Base-by-base conservation (phyloP, 2,113 vertebrate species). In the Chionis minor region DNA sequence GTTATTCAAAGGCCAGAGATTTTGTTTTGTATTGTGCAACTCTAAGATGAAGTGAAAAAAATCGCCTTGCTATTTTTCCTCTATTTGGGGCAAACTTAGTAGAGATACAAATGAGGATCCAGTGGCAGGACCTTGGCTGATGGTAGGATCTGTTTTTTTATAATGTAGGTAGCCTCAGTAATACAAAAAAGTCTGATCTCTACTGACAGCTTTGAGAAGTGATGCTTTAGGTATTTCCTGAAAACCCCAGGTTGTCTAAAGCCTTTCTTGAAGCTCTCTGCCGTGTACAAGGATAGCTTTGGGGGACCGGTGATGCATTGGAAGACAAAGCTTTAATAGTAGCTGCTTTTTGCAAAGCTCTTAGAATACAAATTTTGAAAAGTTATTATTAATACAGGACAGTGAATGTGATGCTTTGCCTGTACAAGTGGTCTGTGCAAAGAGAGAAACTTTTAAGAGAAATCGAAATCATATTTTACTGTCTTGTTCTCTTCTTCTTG, bases 291-390 rank as follows among this genome's bases (percentile, higher is more conserved):
- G 4, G 30, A 79, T 80, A 71, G 15, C 4, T 59, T 24, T 69
- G n/a, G 28, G 65, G 51, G 27, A 52, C 17, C 1, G 0, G 10
- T 56, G 51, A 55, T 74, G 40, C 3, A 0, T 5, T 74, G 44
- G 55, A 82, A 79, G 17, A 17, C 6, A 24, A 65, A 65, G 8
- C 4, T 83, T 70, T 38, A 26, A 7, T 54, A 65, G 24, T 4
- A 74, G 21, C 38, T 65, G 45, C 13, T 21, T 74, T 86, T 94
- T 59, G 17, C 12, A 73, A 59, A 71, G 38, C 21, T 65, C 7
- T 63, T 30, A 9, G 9, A 86, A 45, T 6, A 27, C 1, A 56
- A 35, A 23, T 2, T 42, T 66, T 18, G 8, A 33, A 30, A 54
- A 54, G 8, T 33, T 72, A 8, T 38, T 88, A 8, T 18, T 44